These are phyloP conservation scores for Muntiacus muntjak DNA, from an alignment of 2,113 vertebrate species.

Conservation along the genomic window DNA sequence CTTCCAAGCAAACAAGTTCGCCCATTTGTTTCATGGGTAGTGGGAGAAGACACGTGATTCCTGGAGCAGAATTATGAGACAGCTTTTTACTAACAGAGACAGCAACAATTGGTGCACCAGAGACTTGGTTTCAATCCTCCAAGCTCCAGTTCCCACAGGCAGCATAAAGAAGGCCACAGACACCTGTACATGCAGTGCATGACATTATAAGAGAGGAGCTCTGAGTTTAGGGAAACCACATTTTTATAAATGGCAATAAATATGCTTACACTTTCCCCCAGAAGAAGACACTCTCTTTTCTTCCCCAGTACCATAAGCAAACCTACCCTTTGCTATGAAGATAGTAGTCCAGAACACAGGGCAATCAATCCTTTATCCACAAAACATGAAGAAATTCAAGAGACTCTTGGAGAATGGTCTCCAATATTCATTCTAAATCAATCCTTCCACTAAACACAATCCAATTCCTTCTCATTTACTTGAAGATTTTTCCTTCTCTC, in stretches of 20 bases:
- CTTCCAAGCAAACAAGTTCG: not conserved
- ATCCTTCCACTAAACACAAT: not conserved
- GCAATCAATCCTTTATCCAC: not conserved
- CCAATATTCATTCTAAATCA: not conserved
- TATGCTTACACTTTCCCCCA: not conserved
- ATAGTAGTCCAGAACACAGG: not conserved
- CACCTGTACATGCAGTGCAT: not conserved
- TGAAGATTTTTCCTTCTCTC: not conserved
- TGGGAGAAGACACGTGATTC: not conserved
- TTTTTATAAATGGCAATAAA: not conserved
- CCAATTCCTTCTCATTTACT: not conserved
- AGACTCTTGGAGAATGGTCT: not conserved
- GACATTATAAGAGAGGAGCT: fast-evolving
- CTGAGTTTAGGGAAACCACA: not conserved
- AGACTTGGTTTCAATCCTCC: not conserved
- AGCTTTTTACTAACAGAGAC: not conserved
- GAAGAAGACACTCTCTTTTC: not conserved
- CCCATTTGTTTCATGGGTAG: not conserved
- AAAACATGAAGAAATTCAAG: not conserved
- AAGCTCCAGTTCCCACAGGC: not conserved
- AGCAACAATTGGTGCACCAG: not conserved
- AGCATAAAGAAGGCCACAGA: not conserved
- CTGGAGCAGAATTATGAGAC: not conserved
- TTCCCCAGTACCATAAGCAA: not conserved
- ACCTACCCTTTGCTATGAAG: not conserved